Conservation (phyloP, 2,888 invertebrate species). For the Dynastes tityus region DNA sequence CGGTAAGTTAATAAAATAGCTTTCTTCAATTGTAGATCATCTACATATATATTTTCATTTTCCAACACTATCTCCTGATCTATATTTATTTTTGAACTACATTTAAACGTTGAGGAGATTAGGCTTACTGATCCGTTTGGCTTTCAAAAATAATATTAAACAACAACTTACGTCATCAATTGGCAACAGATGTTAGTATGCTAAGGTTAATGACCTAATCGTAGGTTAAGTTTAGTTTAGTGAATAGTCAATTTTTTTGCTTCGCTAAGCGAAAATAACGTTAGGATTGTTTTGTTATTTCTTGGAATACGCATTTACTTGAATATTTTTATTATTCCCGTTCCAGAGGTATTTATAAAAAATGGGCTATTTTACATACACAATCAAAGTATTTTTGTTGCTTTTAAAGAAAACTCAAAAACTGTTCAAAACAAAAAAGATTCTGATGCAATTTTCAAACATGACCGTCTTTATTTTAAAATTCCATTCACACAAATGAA, state of each 20-base stretch:
- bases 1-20: conserved; percentile 75
- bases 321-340: conserved; percentile 8
- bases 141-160: conserved; percentile 35
- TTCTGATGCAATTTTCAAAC: too few species aligned
- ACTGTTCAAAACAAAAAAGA: too few species aligned
- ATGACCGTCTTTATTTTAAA: too few species aligned
- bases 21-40: not conserved
- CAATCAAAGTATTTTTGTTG: too few species aligned
- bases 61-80: too few species aligned
- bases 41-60: too few species aligned
- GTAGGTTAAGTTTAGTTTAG: conserved; percentile 20
- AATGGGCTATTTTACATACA: too few species aligned
- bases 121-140: conserved; percentile 11
- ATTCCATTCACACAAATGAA: too few species aligned
- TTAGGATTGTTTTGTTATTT: not conserved
- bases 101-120: not conserved
- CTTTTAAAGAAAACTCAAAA: too few species aligned
- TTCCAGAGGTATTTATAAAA: not conserved
- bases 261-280: not conserved
- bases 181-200: conserved; percentile 37
- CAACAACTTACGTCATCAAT: conserved; percentile 33
- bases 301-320: not conserved
- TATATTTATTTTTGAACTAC: not conserved
- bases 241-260: conserved; percentile 6
- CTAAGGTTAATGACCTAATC: conserved; percentile 40